These are phyloP conservation scores for Brachyptera risi DNA, from an alignment of 2,888 invertebrate species.

Conservation along the genomic window DNA sequence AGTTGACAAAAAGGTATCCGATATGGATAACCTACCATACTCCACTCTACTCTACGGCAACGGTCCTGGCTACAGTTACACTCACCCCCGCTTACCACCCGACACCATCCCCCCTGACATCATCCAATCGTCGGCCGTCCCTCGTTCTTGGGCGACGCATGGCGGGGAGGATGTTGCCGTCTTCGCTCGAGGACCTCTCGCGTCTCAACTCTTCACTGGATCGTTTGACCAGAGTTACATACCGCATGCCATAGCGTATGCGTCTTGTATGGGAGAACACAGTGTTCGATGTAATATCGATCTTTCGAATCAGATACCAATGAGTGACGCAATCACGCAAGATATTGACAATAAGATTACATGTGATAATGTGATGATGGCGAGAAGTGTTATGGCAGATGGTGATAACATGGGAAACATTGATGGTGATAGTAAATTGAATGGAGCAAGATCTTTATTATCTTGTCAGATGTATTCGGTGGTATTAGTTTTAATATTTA, in stretches of 20 bases:
- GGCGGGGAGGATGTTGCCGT: constrained; percentile 82
- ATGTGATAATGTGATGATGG: neutral
- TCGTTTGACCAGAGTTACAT: constrained; percentile 82
- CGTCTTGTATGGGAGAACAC: constrained; percentile 68
- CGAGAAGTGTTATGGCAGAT: constrained; percentile 6
- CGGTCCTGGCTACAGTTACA: constrained; percentile 61
- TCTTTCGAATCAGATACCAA: neutral
- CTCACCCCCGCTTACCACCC: constrained; percentile 55
- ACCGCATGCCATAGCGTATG: constrained; percentile 78
- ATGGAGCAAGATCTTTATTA: too few species aligned
- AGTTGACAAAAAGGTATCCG: constrained; percentile 67
- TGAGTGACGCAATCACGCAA: constrained; percentile 6
- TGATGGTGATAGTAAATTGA: too few species aligned
- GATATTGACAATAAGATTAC: neutral
- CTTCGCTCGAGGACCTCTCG: constrained; percentile 59
- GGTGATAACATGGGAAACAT: neutral
- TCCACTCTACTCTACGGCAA: constrained; percentile 75
- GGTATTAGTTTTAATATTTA: too few species aligned
- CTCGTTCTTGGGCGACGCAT: constrained; percentile 74
- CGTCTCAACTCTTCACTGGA: constrained; percentile 62
- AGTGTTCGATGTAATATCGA: constrained; percentile 52
- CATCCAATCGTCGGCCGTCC: constrained; percentile 67
- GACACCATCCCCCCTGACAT: constrained; percentile 48
- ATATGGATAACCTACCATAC: constrained; percentile 69
- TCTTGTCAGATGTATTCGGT: too few species aligned